Percentiles rank a stretch among this genome's conserved stretches.
phyloP scores from a whole-genome alignment of 2,113 vertebrate species.

The Oxygymnocypris stewartii region DNA sequence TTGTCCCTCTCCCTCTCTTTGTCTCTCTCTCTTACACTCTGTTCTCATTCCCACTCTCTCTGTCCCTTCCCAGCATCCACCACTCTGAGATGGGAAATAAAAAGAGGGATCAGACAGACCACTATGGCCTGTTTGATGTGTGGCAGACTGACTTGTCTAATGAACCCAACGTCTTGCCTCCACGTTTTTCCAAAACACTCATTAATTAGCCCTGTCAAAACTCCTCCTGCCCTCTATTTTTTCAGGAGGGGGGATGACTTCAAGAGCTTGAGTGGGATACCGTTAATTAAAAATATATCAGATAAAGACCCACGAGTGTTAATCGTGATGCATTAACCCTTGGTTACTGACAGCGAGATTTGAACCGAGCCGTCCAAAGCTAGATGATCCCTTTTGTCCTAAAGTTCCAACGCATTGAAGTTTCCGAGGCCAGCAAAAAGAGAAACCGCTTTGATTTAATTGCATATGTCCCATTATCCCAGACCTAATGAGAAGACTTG shows the following conservation, averaged over 20 bases:
- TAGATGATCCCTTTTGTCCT: slow-evolving; percentile 73
- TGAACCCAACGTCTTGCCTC: slow-evolving; percentile 72
- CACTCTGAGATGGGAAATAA: slow-evolving; percentile 59
- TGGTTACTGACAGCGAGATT: slow-evolving; percentile 67
- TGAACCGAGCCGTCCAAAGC: slow-evolving; percentile 61
- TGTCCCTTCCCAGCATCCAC: slow-evolving; percentile 49
- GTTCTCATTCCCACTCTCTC: slow-evolving; percentile 32
- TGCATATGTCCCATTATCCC: slow-evolving; percentile 66
- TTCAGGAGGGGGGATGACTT: slow-evolving; percentile 61
- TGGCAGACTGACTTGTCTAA: slow-evolving; percentile 74
- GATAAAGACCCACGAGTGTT: slow-evolving; percentile 76
- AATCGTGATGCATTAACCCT: slow-evolving; percentile 67
- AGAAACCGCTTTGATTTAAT: slow-evolving; percentile 71
- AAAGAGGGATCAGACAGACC: slow-evolving; percentile 61
- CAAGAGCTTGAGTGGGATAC: slow-evolving; percentile 80
- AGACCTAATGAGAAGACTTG: slow-evolving; percentile 66
- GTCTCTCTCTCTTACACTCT: slow-evolving; percentile 49
- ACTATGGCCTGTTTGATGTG: slow-evolving; percentile 72
- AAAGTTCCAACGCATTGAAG: slow-evolving; percentile 72
- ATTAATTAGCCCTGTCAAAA: slow-evolving; percentile 85
- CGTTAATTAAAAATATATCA: slow-evolving; percentile 86
- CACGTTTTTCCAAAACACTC: slow-evolving; percentile 65
- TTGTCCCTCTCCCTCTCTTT: slow-evolving; percentile 54
- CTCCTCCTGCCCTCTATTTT: slow-evolving; percentile 71
- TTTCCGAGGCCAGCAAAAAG: slow-evolving; percentile 62